Percentiles rank a stretch among this genome's conserved stretches.
phyloP scores from a whole-genome alignment of 2,113 vertebrate genomes.

The Archilochus colubris region DNA sequence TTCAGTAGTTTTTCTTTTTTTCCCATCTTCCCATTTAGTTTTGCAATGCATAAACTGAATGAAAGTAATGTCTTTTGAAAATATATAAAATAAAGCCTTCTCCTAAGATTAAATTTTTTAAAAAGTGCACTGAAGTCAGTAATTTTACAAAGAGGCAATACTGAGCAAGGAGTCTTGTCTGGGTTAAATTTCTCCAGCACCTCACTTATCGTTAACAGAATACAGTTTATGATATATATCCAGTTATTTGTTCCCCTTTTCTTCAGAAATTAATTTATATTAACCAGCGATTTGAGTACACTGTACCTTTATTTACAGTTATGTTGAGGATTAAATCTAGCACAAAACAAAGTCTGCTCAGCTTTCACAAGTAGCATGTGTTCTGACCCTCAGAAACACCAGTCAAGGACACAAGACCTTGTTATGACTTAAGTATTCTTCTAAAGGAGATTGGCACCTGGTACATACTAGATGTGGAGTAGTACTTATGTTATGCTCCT shows the following conservation, averaged over 20 bases:
- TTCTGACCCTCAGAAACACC: neutral
- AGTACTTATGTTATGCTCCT: neutral
- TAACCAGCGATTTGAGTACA: neutral
- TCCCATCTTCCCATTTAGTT: neutral
- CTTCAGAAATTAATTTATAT: neutral
- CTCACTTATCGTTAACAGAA: neutral
- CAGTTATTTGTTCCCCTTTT: neutral
- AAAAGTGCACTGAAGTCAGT: neutral
- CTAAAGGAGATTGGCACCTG: neutral
- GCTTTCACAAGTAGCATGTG: neutral
- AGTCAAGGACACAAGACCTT: neutral
- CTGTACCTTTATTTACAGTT: neutral
- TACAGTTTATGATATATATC: neutral
- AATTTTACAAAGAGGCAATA: neutral
- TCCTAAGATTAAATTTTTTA: neutral
- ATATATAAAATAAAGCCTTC: neutral
- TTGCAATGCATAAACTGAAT: neutral
- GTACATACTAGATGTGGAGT: neutral
- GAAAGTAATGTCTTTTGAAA: neutral
- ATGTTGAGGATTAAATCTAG: neutral
- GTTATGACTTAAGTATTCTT: neutral
- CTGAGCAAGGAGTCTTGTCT: neutral
- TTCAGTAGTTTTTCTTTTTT: neutral
- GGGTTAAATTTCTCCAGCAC: neutral
- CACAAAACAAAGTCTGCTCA: neutral